These are phyloP conservation scores for Alviniconcha marisindica DNA, from an alignment of 1,140 invertebrate genomes.

Conservation along the genomic window DNA sequence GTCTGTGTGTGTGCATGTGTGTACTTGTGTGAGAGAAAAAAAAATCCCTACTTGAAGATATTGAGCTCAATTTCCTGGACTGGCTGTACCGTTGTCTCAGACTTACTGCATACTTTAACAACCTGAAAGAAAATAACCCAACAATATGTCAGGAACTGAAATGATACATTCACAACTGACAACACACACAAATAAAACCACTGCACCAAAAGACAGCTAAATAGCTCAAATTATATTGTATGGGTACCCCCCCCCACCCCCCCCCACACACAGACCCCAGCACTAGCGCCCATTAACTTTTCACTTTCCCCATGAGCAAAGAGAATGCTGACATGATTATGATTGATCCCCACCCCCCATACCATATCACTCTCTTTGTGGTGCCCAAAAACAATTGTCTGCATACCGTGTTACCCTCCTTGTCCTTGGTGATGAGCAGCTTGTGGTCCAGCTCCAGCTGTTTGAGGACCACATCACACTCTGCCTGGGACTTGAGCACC, in stretches of 20 bases:
- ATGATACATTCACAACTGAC: not conserved
- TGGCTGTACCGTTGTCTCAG: constrained; percentile 47
- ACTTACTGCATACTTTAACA: constrained; percentile 57
- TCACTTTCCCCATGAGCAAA: too few relatives aligned
- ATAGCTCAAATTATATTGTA: too few relatives aligned
- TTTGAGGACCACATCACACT: constrained; percentile 56
- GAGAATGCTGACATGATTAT: not conserved
- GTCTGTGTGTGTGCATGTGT: not conserved
- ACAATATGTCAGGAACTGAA: not conserved
- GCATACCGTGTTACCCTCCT: constrained; percentile 53
- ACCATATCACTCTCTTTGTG: not conserved
- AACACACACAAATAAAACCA: not conserved
- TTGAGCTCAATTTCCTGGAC: constrained; percentile 45
- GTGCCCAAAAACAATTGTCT: too few relatives aligned
- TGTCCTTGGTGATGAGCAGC: constrained; percentile 43
- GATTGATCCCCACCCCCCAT: too few relatives aligned
- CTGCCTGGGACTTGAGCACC: constrained; percentile 48
- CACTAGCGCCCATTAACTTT: too few relatives aligned
- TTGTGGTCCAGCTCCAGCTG: constrained; percentile 56
- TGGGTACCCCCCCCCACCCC: too few relatives aligned
- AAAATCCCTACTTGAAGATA: constrained; percentile 37
- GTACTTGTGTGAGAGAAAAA: not conserved
- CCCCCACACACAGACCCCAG: too few relatives aligned
- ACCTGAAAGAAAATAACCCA: constrained; percentile 54
- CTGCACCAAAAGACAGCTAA: not conserved